Evolutionary conservation across 2,888 invertebrate species (phyloP).

Genomic region (Tenthredo notha): DNA sequence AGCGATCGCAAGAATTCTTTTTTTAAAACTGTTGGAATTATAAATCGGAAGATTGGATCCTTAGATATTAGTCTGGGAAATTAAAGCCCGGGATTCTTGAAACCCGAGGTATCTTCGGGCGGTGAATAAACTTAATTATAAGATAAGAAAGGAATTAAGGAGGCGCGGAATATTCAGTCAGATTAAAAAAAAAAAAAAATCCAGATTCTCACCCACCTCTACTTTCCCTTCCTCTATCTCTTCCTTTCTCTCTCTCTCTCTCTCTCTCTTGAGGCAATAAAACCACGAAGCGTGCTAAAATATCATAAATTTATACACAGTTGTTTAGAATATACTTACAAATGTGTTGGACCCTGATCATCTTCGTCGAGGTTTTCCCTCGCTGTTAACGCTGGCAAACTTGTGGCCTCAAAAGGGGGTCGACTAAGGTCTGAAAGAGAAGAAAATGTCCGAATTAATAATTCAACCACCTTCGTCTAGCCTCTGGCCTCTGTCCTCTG

Average conservation of each 20-base stretch:
- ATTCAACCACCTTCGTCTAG: conserved; percentile 16
- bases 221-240: too few relatives aligned
- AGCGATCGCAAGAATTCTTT: not conserved
- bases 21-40: not conserved
- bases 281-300: not conserved
- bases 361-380: conserved; percentile 64
- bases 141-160: conserved; percentile 8
- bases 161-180: conserved; percentile 1
- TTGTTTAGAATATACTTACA: conserved; percentile 62
- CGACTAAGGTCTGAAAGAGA: conserved; percentile 68
- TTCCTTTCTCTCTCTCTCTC: not conserved
- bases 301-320: not conserved
- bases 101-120: not conserved
- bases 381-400: conserved; percentile 69
- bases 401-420: conserved; percentile 71
- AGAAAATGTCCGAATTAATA: conserved; percentile 11
- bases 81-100: not conserved
- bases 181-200: not conserved
- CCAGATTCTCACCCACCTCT: not conserved
- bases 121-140: conserved; percentile 35
- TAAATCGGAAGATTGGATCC: not conserved
- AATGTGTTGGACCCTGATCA: conserved; percentile 60
- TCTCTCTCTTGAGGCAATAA: not conserved
- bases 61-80: not conserved
- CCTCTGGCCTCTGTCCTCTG: not conserved